Base-by-base conservation (phyloP, 2,888 invertebrate species). In the Sinodicranocentrus sp. region DNA sequence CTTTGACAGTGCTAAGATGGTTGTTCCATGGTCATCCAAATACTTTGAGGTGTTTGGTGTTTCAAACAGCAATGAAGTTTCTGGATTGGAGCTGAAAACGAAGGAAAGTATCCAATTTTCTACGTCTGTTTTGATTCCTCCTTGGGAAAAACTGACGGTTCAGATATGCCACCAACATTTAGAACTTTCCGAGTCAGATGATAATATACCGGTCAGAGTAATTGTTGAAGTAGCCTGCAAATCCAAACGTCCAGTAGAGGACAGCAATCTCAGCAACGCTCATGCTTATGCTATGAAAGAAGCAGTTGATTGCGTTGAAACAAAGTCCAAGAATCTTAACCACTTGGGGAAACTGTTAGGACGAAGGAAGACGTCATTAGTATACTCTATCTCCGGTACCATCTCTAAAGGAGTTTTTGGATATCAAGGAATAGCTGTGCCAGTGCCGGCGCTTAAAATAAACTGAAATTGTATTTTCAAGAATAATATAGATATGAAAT, bases 161-260 rank as follows among this genome's bases (percentile, higher is more conserved):
- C 21, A 25, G 17, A 5, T 71, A 15, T 71, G 71, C 25, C 33
- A 26, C 8, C 33, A 71, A n/a, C 48, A 33, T 25, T 33, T 71
- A 48, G 71, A 71, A 13, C 26, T 33, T 21, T 33, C 71, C 0
- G 15, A 33, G 17, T 28, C 61, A 8, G 61, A 61, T 10, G n/a
- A 26, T 23, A n/a, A 10, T 25, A 61, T 61, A 17, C 61, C 61
- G 1, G 17, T 17, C 10, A 8, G 2, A 23, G 61, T 17, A 1
- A 26, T 17, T 15, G 61, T 73, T 43, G 73, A 44, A 26, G 39
- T 61, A n/a, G 59, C 23, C 44, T 73, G 48, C n/a, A 44, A 54
- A 19, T 33, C 25, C 28, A 39, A 21, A 28, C 26, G 63, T 15
- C 39, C 63, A n/a, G 3, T 15, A 13, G 39, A n/a, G n/a, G n/a